A percentile compares a stretch with the other conserved stretches of the same genome.
phyloP scores from a whole-genome alignment of 2,113 vertebrate species.

The Strix aluco region DNA sequence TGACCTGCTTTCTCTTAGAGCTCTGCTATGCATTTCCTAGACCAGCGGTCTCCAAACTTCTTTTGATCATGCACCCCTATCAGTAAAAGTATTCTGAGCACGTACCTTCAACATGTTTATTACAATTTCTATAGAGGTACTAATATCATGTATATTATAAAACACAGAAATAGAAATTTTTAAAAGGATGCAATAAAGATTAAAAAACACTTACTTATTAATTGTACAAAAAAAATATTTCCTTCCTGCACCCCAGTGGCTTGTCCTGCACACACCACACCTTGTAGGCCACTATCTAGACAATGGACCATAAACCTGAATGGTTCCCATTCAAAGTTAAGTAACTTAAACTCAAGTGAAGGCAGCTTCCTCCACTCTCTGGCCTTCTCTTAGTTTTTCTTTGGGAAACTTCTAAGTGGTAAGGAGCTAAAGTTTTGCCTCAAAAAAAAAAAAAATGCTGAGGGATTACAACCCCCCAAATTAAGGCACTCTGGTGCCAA shows the following conservation, averaged over 20 bases:
- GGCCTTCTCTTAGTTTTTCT: background rate
- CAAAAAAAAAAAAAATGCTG: background rate
- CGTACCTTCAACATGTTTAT: background rate
- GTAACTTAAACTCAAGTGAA: background rate
- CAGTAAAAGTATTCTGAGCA: background rate
- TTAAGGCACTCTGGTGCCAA: background rate
- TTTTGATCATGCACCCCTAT: background rate
- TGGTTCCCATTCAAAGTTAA: background rate
- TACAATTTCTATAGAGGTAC: background rate
- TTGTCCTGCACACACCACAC: background rate
- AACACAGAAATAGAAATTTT: background rate
- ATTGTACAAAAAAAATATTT: background rate
- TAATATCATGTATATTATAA: background rate
- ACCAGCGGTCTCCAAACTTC: background rate
- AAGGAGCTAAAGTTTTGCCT: background rate
- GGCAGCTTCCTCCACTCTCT: background rate
- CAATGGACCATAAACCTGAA: background rate
- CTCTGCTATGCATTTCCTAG: background rate
- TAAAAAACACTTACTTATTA: background rate
- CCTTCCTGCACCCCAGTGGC: background rate
- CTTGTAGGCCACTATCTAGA: background rate
- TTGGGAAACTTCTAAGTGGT: background rate
- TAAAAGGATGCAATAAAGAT: background rate
- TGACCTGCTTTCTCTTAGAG: background rate
- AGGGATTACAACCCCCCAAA: background rate